Evolutionary conservation across 2,888 invertebrate species (phyloP).

Genomic region (Clitarchus hookeri): DNA sequence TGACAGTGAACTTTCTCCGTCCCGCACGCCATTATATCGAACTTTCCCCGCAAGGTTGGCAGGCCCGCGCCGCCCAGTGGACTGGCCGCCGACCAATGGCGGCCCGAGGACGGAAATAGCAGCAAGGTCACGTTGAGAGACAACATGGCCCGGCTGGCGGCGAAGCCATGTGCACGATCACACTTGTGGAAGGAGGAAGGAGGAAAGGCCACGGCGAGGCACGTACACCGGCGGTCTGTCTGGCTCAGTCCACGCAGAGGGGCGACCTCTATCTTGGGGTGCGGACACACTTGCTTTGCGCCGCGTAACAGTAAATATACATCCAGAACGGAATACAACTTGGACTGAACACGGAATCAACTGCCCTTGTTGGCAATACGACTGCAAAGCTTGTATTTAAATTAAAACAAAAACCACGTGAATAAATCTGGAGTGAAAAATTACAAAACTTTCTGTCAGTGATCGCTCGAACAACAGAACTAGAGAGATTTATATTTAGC

Average conservation of each 20-base stretch:
- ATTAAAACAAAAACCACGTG: too few relatives aligned
- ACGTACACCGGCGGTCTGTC: background rate
- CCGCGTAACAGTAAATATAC: too few relatives aligned
- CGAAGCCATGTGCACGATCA: background rate
- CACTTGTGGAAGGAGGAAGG: background rate
- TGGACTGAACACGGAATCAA: too few relatives aligned
- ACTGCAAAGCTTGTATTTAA: too few relatives aligned
- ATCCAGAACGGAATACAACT: too few relatives aligned
- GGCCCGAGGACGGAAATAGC: background rate
- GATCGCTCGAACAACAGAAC: too few relatives aligned
- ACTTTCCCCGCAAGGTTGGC: background rate
- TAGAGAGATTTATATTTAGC: too few relatives aligned
- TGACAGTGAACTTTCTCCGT: constrained; percentile 7
- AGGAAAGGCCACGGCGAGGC: background rate
- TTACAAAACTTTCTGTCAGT: too few relatives aligned
- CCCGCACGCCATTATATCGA: background rate
- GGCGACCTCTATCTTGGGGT: background rate
- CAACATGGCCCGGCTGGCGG: background rate
- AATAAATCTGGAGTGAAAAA: too few relatives aligned
- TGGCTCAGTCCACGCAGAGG: background rate
- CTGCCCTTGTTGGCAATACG: too few relatives aligned
- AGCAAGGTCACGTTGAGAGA: background rate
- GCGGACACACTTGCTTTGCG: background rate
- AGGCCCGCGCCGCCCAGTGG: background rate
- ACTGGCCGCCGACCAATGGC: background rate